Percentiles rank a stretch among this genome's conserved stretches.
phyloP scores from a whole-genome alignment of 1,140 invertebrate species.

The Trachymyrmex septentrionalis region DNA sequence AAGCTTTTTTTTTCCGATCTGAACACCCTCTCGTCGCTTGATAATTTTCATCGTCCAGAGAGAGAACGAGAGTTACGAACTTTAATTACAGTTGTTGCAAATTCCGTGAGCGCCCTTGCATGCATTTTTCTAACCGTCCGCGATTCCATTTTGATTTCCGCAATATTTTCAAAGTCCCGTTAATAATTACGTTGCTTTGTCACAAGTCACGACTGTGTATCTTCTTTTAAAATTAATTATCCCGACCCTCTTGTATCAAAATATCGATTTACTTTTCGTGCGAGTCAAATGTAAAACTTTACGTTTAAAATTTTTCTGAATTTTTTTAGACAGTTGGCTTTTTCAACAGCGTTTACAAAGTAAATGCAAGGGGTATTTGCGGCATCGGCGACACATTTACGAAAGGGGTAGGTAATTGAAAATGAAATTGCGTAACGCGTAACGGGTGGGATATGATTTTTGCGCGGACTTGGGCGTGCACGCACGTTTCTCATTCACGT shows the following conservation, averaged over 20 bases:
- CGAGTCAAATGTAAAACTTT: background rate
- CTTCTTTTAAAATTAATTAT: slow-evolving; percentile 1
- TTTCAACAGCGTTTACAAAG: background rate
- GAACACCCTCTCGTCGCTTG: slow-evolving; percentile 39
- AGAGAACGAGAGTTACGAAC: slow-evolving; percentile 33
- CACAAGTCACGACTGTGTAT: background rate
- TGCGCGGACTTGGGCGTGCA: slow-evolving; percentile 45
- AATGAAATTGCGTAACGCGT: background rate
- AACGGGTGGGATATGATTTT: slow-evolving; percentile 58
- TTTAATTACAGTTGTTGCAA: slow-evolving; percentile 22
- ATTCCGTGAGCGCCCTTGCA: slow-evolving; percentile 34
- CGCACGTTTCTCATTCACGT: background rate
- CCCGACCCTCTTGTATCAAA: background rate
- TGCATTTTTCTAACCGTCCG: slow-evolving; percentile 2
- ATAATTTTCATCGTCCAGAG: slow-evolving; percentile 4
- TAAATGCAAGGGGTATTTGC: slow-evolving; percentile 50
- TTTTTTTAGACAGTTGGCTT: background rate
- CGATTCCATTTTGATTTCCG: background rate
- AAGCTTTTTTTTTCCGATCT: slow-evolving; percentile 59
- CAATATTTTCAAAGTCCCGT: background rate
- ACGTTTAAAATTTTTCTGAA: background rate
- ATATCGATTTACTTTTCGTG: background rate
- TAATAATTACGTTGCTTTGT: slow-evolving; percentile 3
- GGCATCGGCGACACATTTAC: slow-evolving; percentile 22
- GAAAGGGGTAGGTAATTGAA: slow-evolving; percentile 9